These are phyloP conservation scores for Aquatica leii DNA, from an alignment of 2,888 invertebrate genomes.

Conservation along the genomic window DNA sequence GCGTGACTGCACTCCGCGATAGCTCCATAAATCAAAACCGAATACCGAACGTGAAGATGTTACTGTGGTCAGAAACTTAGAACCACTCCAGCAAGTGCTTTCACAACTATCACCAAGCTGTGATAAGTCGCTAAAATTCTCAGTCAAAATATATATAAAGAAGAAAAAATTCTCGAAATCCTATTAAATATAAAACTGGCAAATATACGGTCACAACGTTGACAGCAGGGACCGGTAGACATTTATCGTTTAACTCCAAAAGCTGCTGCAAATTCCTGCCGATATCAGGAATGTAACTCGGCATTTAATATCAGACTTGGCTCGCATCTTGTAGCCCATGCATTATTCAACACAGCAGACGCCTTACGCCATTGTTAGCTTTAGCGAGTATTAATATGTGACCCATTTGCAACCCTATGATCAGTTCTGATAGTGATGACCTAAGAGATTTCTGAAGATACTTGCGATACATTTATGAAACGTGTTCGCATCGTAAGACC, in stretches of 20 bases:
- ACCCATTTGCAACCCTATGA: conserved; percentile 33
- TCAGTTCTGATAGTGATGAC: conserved; percentile 15
- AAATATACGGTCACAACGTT: conserved; percentile 18
- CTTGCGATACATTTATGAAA: conserved; percentile 19
- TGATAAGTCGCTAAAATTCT: background rate
- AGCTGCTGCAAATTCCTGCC: conserved; percentile 36
- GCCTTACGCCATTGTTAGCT: conserved; percentile 37
- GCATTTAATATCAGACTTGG: conserved; percentile 46
- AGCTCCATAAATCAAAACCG: conserved; percentile 41
- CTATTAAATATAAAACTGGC: conserved; percentile 32
- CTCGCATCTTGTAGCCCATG: conserved; percentile 37
- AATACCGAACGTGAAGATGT: conserved; percentile 24
- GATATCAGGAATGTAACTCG: conserved; percentile 35
- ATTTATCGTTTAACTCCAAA: conserved; percentile 33
- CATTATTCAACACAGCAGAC: conserved; percentile 41
- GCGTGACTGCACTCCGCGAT: conserved; percentile 45
- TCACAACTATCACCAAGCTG: conserved; percentile 4
- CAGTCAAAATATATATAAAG: conserved; percentile 18
- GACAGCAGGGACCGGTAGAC: conserved; percentile 21
- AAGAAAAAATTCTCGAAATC: conserved; percentile 4
- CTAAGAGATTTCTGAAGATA: conserved; percentile 15
- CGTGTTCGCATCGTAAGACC: conserved; percentile 18
- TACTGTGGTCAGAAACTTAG: conserved; percentile 14
- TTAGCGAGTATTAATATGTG: conserved; percentile 37
- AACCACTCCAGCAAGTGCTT: conserved; percentile 4